Evolutionary conservation across 1,140 invertebrate species (phyloP).

Genomic region (Lethrus apterus): DNA sequence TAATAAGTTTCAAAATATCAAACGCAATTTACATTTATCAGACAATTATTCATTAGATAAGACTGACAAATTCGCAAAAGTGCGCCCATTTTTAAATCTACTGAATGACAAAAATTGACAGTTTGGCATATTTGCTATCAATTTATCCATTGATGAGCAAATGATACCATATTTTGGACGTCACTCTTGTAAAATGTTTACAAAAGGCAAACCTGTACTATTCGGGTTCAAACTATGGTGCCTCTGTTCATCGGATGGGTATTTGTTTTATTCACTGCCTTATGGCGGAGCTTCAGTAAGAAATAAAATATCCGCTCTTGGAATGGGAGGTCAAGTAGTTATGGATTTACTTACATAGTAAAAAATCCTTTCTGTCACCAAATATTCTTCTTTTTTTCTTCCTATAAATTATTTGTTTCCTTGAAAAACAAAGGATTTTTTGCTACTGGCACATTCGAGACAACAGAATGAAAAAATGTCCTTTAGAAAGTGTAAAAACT

Average conservation of each 20-base stretch:
- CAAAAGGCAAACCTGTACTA: constrained; percentile 43
- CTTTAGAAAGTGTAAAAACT: constrained; percentile 10
- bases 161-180: constrained; percentile 47
- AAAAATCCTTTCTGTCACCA: too few relatives aligned
- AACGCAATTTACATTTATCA: constrained; percentile 25
- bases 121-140: constrained; percentile 37
- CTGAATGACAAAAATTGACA: constrained; percentile 39
- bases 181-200: constrained; percentile 43
- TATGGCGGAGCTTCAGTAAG: too few relatives aligned
- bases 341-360: background rate
- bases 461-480: constrained; percentile 12
- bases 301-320: background rate
- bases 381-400: constrained; percentile 22
- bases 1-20: too few relatives aligned
- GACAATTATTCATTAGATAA: constrained; percentile 31
- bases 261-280: constrained; percentile 12
- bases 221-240: constrained; percentile 44
- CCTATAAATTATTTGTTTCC: constrained; percentile 16
- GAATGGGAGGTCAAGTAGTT: constrained; percentile 1
- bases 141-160: constrained; percentile 43
- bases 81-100: constrained; percentile 24
- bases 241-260: constrained; percentile 16
- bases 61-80: constrained; percentile 35
- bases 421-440: constrained; percentile 17
- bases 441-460: constrained; percentile 16